A percentile compares a stretch with the other conserved stretches of the same genome.
phyloP scores from a whole-genome alignment of 1,140 invertebrate species.

The Phthorimaea operculella region DNA sequence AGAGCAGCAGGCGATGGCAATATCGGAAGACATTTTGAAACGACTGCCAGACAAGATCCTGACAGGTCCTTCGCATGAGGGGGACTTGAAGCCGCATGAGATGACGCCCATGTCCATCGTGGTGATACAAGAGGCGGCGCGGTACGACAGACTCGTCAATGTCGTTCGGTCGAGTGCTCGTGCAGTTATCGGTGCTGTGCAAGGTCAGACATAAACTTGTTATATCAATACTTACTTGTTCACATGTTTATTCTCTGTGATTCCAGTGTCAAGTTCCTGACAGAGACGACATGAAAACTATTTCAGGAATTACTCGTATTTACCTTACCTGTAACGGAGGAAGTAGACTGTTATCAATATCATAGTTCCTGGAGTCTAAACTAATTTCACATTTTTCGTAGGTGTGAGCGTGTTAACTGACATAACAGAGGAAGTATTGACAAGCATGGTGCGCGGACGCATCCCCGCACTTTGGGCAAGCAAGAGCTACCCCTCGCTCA shows the following conservation, averaged over 20 bases:
- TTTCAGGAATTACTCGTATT: too few species aligned
- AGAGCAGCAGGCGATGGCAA: slow-evolving; percentile 77
- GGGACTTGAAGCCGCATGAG: slow-evolving; percentile 83
- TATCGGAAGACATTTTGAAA: slow-evolving; percentile 76
- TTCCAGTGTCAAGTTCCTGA: too few species aligned
- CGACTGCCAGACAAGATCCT: slow-evolving; percentile 79
- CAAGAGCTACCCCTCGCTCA: slow-evolving; percentile 92
- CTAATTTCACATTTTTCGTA: too few species aligned
- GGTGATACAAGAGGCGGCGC: slow-evolving; percentile 91
- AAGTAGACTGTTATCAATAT: too few species aligned
- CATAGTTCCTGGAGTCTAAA: too few species aligned
- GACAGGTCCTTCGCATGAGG: slow-evolving; percentile 74
- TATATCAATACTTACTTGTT: too few species aligned
- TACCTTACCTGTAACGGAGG: too few species aligned
- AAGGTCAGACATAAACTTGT: slow-evolving; percentile 71
- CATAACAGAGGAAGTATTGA: slow-evolving; percentile 88
- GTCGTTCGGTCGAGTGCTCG: slow-evolving; percentile 80
- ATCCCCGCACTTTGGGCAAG: slow-evolving; percentile 88
- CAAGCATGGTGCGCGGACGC: slow-evolving; percentile 83
- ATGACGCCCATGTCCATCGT: slow-evolving; percentile 89
- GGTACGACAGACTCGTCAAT: slow-evolving; percentile 85
- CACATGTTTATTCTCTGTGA: too few species aligned
- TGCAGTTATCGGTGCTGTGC: slow-evolving; percentile 89
- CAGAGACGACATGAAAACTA: too few species aligned
- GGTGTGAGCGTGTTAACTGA: slow-evolving; percentile 78